Evolutionary conservation across 2,888 invertebrate species (phyloP), one percentile per base, ranked within the genome.

Genomic region (Eledone cirrhosa): DNA sequence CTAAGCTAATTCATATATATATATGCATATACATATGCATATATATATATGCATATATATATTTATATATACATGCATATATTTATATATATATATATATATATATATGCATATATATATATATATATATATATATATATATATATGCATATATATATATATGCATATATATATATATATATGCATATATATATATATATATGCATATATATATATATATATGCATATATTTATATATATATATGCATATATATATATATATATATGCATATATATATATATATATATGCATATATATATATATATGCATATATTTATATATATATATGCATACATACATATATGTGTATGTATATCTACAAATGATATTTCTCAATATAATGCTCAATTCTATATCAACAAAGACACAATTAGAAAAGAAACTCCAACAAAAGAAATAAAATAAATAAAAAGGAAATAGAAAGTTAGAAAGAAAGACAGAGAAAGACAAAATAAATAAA

Each of bases 51-150:
- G 11, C 1, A 5, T 65, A 22, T 24, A 22, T 65, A 22, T 27
- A 22, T 24, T 24, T 24, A n/a, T 65, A 7, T 0, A 22, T 53
- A 27, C 2, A n/a, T 65, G 27, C 29, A n/a, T n/a, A 2, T 2
- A 2, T 65, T 7, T 53, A 22, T 63, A 63, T 63, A 63, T 63
- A 63, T 63, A 63, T 63, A 63, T 63, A 63, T 63, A 63, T 63
- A 63, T 63, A 63, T 63, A 63, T 63, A 63, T 63, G 27, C 27
- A 63, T 22, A 63, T 63, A 63, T 63, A 63, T 63, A 63, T 63
- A 63, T 63, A 63, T 63, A 63, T 63, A 22, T 63, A 22, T 22
- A 63, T 22, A 63, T 63, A 63, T 63, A 63, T 63, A 63, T 63
- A 63, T 63, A 63, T 63, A 63, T 63, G 27, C 19, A 63, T 63